Evolutionary conservation across 2,113 vertebrate species (phyloP).

Genomic region (Eulemur macaco): DNA sequence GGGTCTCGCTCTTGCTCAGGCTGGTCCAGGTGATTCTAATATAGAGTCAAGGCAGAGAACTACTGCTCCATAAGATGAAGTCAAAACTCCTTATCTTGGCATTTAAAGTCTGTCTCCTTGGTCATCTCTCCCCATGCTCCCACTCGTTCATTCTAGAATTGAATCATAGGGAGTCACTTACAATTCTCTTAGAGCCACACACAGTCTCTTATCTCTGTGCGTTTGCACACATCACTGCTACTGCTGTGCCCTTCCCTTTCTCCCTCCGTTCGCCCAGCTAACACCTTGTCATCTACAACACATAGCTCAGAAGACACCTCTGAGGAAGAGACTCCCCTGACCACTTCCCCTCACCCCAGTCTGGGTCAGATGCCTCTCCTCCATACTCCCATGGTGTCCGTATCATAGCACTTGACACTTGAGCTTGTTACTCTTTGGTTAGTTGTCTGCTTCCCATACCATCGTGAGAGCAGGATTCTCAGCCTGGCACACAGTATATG

Average conservation of each 20-base stretch:
- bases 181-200: not conserved
- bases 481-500: not conserved
- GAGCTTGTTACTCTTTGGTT: not conserved
- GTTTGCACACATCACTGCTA: not conserved
- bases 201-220: not conserved
- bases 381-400: not conserved
- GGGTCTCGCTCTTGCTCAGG: no score
- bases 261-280: not conserved
- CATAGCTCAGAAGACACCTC: not conserved
- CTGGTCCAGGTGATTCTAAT: not conserved
- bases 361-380: not conserved
- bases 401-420: not conserved
- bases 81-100: slow-evolving; percentile 6
- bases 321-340: not conserved
- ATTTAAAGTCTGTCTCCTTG: not conserved
- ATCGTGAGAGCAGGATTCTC: not conserved
- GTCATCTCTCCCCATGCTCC: not conserved
- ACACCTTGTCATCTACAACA: not conserved
- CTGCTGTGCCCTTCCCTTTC: not conserved
- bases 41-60: not conserved
- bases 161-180: not conserved
- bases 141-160: not conserved
- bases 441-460: not conserved
- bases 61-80: not conserved
- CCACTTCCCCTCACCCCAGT: no score